Base-by-base conservation (phyloP, 2,113 vertebrate genomes). In the Onychostruthus taczanowskii region DNA sequence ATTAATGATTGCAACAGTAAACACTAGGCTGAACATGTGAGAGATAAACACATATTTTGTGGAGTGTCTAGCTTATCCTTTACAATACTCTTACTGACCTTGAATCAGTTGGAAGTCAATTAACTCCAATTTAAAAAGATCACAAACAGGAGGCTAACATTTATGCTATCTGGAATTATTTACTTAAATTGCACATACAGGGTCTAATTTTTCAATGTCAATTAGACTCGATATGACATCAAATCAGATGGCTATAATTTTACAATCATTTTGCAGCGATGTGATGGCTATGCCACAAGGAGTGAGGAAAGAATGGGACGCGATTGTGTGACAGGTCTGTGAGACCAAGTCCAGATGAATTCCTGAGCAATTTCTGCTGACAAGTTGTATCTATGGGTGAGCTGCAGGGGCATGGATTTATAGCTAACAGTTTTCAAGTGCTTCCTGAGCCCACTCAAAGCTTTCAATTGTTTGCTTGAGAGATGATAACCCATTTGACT, bases 1-100 rank as follows among this genome's bases (percentile, higher is more conserved):
- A 85, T 67, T 91, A 94, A 87, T 52, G 16, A 95, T 69, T 74
- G 56, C 43, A 81, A 30, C 43, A 81, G 82, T 90, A 93, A 95
- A 88, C 64, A 80, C 30, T 74, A 93, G 43, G 23, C 59, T 91
- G 68, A 86, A 67, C 46, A 63, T 69, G 63, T 80, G 82, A 91
- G 67, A 90, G 56, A 68, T 75, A 83, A 83, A 44, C 27, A 83
- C 9, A 5, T 78, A 76, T 68, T 93, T 91, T 66, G 31, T 76
- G 50, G 50, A 85, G 26, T 33, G 35, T 70, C 72, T 90, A 86
- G 47, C 13, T 86, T 80, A 83, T 20, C 47, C 37, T 90, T 88
- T 86, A 70, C 61, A 70, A 52, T 83, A 83, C 63, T 67, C 55
- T 80, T 73, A 63, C 50, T 88, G 79, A 94, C 83, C 37, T 62